Evolutionary conservation across 64 coral and sea anemone species (phyloP), one percentile per base, ranked within the genome.

Genomic region (Pachyseris speciosa): DNA sequence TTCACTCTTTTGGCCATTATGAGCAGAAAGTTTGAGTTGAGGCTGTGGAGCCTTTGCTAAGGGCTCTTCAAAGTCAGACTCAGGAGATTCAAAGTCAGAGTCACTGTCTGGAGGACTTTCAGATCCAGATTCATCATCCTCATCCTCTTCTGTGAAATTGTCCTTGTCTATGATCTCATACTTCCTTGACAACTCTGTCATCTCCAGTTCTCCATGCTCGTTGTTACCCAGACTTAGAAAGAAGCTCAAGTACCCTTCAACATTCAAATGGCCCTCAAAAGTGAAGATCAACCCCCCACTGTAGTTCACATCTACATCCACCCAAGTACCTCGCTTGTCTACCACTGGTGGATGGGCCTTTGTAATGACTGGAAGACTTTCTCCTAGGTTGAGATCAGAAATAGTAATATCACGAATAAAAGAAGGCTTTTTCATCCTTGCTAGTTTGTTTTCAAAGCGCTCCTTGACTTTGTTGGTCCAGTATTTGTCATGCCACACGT

Each of bases 351-450:
- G 80, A 9, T 83, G 89, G 0, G 93, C 94, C 32, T 90, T 87
- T 15, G 90, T 89, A 33, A 99, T 95, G 11, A 86, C 64, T 53
- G 97, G 97, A 11, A 99, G 68, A 75, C 87, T 92, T 51, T 95
- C 69, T 33, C 97, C 97, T 31, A 99, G 86, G 51, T 83, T 90
- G 26, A 99, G 75, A 52, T 95, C 97, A 17, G 90, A 89, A 49
- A 98, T 95, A 32, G 89, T 89, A n/a, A 99, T 92, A 37, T 99
- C 94, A 25, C 97, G 93, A 38, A 99, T 99, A 38, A 99, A 99
- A 30, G 90, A 92, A 30, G 97, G 97, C 27, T 95, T 95, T 53
- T 93, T 94, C 25, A 99, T 67, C 60, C 73, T 89, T 41, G 85
- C 85, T 39, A 99, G 74, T 24, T 99, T 99, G 86, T 99, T 99